phyloP scores from a whole-genome alignment of 1,140 invertebrate genomes.

The Asbolus verrucosus region DNA sequence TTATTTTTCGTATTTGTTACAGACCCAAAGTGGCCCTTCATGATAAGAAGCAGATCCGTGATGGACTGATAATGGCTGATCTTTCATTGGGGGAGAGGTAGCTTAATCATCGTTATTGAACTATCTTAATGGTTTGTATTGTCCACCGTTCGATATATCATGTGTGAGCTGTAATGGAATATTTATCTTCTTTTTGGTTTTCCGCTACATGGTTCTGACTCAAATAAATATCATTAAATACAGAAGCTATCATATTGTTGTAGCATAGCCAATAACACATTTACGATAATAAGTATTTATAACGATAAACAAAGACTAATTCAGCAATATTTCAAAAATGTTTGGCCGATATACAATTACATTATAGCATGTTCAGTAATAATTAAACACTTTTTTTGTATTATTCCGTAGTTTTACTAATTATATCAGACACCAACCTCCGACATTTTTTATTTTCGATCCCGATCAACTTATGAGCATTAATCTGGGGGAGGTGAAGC shows the following conservation, averaged over 20 bases:
- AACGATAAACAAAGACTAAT: conserved; percentile 46
- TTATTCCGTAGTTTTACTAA: too few relatives aligned
- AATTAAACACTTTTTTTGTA: too few relatives aligned
- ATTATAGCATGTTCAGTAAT: not conserved
- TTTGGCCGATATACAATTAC: too few relatives aligned
- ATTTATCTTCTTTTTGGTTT: conserved; percentile 57
- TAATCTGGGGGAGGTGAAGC: too few relatives aligned
- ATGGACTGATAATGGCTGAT: conserved; percentile 55
- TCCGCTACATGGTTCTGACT: conserved; percentile 45
- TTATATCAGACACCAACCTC: too few relatives aligned
- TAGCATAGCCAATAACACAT: conserved; percentile 50
- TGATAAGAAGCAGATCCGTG: conserved; percentile 57
- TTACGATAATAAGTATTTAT: conserved; percentile 49
- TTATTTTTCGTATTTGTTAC: conserved; percentile 46
- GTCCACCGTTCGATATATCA: conserved; percentile 63
- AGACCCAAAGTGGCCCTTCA: conserved; percentile 45
- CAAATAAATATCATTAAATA: conserved; percentile 15
- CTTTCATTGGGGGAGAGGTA: conserved; percentile 55
- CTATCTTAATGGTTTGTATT: conserved; percentile 63
- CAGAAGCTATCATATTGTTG: conserved; percentile 43
- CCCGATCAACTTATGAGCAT: too few relatives aligned
- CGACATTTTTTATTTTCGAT: too few relatives aligned
- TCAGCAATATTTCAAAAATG: conserved; percentile 44
- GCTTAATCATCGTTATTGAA: conserved; percentile 65
- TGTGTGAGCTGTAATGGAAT: conserved; percentile 54